phyloP scores from a whole-genome alignment of 2,888 invertebrate genomes.

The Netelia melanura region DNA sequence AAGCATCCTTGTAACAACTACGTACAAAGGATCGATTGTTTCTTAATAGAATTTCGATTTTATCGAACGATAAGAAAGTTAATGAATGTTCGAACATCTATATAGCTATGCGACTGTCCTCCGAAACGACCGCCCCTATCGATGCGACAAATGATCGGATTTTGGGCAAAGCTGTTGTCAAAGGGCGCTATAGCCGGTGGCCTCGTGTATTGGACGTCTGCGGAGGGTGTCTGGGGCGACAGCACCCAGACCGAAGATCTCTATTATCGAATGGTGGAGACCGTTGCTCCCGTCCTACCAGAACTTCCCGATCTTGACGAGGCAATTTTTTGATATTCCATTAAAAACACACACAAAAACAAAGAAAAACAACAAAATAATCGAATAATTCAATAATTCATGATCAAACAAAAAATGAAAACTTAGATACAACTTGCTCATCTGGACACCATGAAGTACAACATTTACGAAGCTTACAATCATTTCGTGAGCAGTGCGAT shows the following conservation, averaged over 20 bases:
- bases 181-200: conserved; percentile 83
- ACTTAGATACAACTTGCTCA: conserved; percentile 72
- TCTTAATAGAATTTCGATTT: too few species aligned
- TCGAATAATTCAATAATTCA: background rate
- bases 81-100: background rate
- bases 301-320: conserved; percentile 60
- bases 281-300: conserved; percentile 64
- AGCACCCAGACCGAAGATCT: conserved; percentile 82
- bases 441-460: conserved; percentile 70
- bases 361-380: too few species aligned
- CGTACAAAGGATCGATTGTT: too few species aligned
- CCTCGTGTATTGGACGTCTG: conserved; percentile 83
- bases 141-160: conserved; percentile 37
- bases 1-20: too few species aligned
- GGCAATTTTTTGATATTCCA: conserved; percentile 53
- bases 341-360: too few species aligned
- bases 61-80: too few species aligned
- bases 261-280: conserved; percentile 77
- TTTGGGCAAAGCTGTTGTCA: conserved; percentile 76
- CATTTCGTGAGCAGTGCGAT: conserved; percentile 70
- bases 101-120: conserved; percentile 81
- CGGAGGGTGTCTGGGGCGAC: conserved; percentile 85
- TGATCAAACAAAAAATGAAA: background rate
- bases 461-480: conserved; percentile 75
- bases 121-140: conserved; percentile 63